These are phyloP conservation scores for Laticauda laticaudata DNA, from an alignment of 2,113 vertebrate species.

Conservation along the genomic window DNA sequence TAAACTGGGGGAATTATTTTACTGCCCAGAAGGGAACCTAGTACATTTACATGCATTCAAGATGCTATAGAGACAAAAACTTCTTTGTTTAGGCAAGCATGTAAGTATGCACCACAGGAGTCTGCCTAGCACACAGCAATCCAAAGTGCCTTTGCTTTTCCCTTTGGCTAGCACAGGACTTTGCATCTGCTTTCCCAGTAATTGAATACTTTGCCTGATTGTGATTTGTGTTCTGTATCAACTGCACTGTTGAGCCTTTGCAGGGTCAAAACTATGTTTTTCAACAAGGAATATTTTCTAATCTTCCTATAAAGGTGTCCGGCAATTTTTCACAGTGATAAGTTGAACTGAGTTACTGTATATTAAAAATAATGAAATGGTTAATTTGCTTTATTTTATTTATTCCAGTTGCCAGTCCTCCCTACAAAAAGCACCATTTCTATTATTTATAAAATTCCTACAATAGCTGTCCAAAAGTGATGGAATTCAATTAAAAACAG, in stretches of 20 bases:
- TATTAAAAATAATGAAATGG: neutral
- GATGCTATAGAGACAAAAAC: neutral
- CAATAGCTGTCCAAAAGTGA: neutral
- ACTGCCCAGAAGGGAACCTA: neutral
- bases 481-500: neutral
- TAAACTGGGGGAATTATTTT: neutral
- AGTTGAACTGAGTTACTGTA: constrained; percentile 26
- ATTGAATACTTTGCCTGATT: neutral
- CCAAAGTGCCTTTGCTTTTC: neutral
- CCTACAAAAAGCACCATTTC: neutral
- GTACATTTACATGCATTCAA: neutral
- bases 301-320: constrained; percentile 33
- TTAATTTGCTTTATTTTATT: neutral
- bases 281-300: constrained; percentile 38
- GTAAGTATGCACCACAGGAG: neutral
- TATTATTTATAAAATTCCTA: neutral
- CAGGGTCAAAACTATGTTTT: constrained; percentile 51
- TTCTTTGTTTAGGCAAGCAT: neutral
- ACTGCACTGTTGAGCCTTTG: constrained; percentile 20
- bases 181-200: neutral
- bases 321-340: constrained; percentile 43
- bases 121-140: neutral
- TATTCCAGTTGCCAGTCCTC: neutral
- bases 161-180: neutral
- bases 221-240: constrained; percentile 26